These are phyloP conservation scores for Dicaeum eximium DNA, from an alignment of 2,113 vertebrate genomes.

Conservation along the genomic window DNA sequence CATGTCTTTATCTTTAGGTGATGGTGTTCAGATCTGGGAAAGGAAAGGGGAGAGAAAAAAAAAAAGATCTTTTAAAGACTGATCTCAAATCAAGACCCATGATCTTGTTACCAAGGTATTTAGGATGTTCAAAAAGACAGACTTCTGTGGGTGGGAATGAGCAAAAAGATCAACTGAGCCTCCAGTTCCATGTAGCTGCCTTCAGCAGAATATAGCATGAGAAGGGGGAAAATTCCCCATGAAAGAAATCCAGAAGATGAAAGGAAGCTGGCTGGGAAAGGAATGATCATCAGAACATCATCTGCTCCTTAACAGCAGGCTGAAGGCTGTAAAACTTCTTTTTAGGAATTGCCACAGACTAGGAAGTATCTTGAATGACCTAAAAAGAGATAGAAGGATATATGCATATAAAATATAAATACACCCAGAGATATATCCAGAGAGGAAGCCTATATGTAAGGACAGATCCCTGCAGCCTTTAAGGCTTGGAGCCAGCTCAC, in stretches of 20 bases:
- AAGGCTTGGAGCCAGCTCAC: background rate
- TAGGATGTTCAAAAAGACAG: constrained; percentile 47
- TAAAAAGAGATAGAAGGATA: background rate
- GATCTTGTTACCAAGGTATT: constrained; percentile 47
- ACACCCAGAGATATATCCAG: background rate
- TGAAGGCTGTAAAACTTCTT: background rate
- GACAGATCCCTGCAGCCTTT: background rate
- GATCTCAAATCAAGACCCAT: constrained; percentile 30
- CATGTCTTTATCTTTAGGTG: background rate
- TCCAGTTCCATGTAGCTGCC: background rate
- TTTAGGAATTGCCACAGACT: constrained; percentile 1
- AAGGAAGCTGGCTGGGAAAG: background rate
- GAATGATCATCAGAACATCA: constrained; percentile 1
- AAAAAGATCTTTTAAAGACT: background rate
- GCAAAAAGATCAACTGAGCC: constrained; percentile 37
- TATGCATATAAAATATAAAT: background rate
- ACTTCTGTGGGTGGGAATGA: constrained; percentile 39
- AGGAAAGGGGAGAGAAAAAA: background rate
- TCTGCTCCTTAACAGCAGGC: background rate
- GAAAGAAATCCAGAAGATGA: background rate
- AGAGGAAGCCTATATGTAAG: background rate
- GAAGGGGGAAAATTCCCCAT: background rate
- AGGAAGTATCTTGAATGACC: background rate
- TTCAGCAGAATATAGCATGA: background rate
- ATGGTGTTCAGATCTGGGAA: background rate